Evolutionary conservation across 1,140 invertebrate genomes (phyloP).

Genomic region (Pseudoatta argentina): DNA sequence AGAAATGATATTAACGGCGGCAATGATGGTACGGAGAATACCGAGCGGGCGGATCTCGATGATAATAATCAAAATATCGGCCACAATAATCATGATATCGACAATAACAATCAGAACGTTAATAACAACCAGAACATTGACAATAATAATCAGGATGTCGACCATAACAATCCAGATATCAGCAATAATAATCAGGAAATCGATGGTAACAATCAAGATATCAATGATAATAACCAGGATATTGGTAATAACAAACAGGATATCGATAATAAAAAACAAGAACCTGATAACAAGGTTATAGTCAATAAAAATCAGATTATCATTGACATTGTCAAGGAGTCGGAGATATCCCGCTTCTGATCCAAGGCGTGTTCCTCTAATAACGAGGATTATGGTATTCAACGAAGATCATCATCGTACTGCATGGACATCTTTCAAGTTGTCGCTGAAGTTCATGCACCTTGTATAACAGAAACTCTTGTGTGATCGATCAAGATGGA

Average conservation of each 20-base stretch:
- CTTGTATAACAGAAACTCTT: constrained; percentile 35
- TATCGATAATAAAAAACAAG: background rate
- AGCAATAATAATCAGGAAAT: constrained; percentile 32
- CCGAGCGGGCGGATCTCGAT: constrained; percentile 67
- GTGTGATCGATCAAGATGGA: constrained; percentile 18
- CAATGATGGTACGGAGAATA: constrained; percentile 71
- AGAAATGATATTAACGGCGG: constrained; percentile 43
- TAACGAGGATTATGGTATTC: constrained; percentile 25
- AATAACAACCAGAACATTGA: background rate
- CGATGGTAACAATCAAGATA: constrained; percentile 9
- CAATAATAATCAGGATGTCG: background rate
- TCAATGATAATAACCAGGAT: background rate
- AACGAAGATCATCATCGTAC: background rate
- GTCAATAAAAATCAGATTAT: constrained; percentile 39
- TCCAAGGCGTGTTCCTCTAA: constrained; percentile 55
- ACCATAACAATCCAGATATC: constrained; percentile 57
- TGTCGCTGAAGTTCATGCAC: background rate
- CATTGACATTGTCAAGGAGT: constrained; percentile 74
- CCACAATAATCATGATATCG: constrained; percentile 22
- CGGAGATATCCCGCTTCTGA: constrained; percentile 84
- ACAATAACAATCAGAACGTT: background rate
- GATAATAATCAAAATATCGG: constrained; percentile 61
- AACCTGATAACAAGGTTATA: constrained; percentile 45
- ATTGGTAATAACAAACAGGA: background rate
- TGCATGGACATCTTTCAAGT: constrained; percentile 20